These are phyloP conservation scores for Tenthredo amoena DNA, from an alignment of 2,888 invertebrate species.

Conservation along the genomic window DNA sequence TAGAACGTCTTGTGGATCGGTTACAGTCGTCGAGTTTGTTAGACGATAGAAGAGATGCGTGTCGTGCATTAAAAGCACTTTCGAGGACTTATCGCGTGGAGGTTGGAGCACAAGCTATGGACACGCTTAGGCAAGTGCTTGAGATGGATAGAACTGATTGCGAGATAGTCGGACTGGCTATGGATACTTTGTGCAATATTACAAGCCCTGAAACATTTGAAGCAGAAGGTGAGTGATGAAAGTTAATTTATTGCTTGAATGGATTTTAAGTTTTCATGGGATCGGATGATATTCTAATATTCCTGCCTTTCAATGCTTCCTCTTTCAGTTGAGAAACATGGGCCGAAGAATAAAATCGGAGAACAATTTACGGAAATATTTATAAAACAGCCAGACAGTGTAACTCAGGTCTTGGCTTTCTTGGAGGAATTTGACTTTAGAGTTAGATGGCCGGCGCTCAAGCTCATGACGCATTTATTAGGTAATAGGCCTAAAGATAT, in stretches of 20 bases:
- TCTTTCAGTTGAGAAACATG: conserved; percentile 72
- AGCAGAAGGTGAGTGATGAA: conserved; percentile 82
- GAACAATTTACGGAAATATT: conserved; percentile 99
- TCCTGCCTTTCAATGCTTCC: background rate
- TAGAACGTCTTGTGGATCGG: conserved; percentile 95
- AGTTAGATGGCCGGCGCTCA: conserved; percentile 94
- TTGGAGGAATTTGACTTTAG: conserved; percentile 97
- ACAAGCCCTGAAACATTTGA: conserved; percentile 90
- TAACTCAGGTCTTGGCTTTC: conserved; percentile 89
- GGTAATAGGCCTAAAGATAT: conserved; percentile 92
- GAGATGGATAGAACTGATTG: conserved; percentile 93
- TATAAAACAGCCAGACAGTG: conserved; percentile 92
- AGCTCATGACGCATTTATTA: conserved; percentile 92
- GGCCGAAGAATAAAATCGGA: conserved; percentile 83
- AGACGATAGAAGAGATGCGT: conserved; percentile 97
- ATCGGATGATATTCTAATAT: background rate
- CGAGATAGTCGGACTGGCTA: conserved; percentile 94
- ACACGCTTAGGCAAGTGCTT: conserved; percentile 89
- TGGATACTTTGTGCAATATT: conserved; percentile 96
- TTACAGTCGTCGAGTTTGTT: conserved; percentile 95
- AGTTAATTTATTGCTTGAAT: background rate
- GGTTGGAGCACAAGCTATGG: conserved; percentile 96
- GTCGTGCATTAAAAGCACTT: conserved; percentile 94
- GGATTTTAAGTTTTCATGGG: background rate
- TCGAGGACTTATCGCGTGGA: conserved; percentile 96